Conservation (phyloP, 2,113 vertebrate species). For the Mirza zaza region DNA sequence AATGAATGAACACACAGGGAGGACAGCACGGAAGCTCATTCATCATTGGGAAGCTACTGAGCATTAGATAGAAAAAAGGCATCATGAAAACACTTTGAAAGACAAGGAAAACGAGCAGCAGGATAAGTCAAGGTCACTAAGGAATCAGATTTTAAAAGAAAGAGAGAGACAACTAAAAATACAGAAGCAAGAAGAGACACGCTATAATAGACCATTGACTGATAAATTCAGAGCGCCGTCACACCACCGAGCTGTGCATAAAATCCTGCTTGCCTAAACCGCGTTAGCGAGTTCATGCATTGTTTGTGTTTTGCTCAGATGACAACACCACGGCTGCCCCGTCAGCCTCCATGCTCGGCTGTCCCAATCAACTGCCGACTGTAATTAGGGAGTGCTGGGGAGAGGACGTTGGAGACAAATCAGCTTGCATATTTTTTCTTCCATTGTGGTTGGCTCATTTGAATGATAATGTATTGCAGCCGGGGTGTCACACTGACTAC, state of each 20-base stretch:
- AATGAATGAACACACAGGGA: not conserved
- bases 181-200: not conserved
- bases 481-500: not conserved
- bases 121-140: conserved; percentile 23
- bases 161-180: not conserved
- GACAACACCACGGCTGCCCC: not conserved
- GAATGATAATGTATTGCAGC: conserved; percentile 67
- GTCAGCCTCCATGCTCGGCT: conserved; percentile 44
- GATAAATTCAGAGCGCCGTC: conserved; percentile 3
- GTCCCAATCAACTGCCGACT: conserved; percentile 25
- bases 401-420: conserved; percentile 55
- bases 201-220: not conserved
- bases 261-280: conserved; percentile 56
- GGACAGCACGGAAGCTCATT: not conserved
- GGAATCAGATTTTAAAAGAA: not conserved
- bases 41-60: not conserved
- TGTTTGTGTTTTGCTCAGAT: conserved; percentile 59
- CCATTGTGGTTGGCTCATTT: conserved; percentile 65
- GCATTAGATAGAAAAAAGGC: not conserved
- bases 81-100: not conserved
- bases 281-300: not conserved
- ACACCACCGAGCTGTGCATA: conserved; percentile 16
- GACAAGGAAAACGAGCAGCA: not conserved
- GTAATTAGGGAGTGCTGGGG: conserved; percentile 51
- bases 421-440: conserved; percentile 53